Evolutionary conservation across 37 sponge, comb jelly and placozoan genomes (phyloP).

Genomic region (Bolinopsis microptera): DNA sequence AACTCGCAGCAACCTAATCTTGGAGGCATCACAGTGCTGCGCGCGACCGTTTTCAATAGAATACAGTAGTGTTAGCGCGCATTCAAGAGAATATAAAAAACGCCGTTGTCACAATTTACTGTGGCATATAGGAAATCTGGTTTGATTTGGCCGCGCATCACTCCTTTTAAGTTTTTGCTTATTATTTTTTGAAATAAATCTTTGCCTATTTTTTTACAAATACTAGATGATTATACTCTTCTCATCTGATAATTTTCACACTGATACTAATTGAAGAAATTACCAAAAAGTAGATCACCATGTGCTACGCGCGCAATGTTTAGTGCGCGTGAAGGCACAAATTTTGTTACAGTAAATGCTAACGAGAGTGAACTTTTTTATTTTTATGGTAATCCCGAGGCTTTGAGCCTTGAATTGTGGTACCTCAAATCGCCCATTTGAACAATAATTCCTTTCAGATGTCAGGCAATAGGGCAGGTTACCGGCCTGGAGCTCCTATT

Average conservation of each 20-base stretch:
- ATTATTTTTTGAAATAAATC: background rate
- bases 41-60: constrained; percentile 12
- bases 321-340: background rate
- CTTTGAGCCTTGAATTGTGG: too few species aligned
- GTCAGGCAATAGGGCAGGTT: constrained; percentile 2
- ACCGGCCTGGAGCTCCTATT: constrained; percentile 41
- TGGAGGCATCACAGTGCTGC: background rate
- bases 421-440: too few species aligned
- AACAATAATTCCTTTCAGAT: background rate
- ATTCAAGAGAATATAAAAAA: constrained; percentile 21
- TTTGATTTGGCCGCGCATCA: background rate
- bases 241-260: background rate
- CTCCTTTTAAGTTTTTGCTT: background rate
- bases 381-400: background rate
- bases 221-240: background rate
- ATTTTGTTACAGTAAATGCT: constrained; percentile 56
- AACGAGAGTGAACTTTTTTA: background rate
- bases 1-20: background rate
- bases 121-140: constrained; percentile 43
- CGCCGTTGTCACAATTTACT: constrained; percentile 64
- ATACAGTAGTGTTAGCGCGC: constrained; percentile 18
- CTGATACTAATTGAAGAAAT: background rate
- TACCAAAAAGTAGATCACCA: background rate
- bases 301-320: background rate
- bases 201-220: background rate